phyloP scores from a whole-genome alignment of 2,113 vertebrate genomes.

The Dunckerocampus dactyliophorus region DNA sequence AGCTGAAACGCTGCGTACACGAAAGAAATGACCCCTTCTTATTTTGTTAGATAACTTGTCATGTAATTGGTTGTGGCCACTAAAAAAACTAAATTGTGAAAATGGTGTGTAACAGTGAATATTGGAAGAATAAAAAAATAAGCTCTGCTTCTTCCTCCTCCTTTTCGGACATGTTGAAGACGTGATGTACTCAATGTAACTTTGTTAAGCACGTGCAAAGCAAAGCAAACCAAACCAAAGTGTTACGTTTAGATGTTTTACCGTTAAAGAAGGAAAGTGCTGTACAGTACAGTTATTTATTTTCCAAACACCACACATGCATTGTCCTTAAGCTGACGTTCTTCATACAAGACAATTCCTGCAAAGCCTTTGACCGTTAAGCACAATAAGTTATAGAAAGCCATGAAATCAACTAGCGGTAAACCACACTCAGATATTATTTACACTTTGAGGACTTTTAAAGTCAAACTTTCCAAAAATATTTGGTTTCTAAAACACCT shows the following conservation, averaged over 20 bases:
- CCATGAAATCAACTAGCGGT: constrained; percentile 11
- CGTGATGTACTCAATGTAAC: too few relatives aligned
- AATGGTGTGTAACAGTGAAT: too few relatives aligned
- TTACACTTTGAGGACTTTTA: constrained; percentile 22
- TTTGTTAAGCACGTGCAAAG: too few relatives aligned
- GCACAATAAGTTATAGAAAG: constrained; percentile 60
- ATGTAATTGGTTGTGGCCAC: too few relatives aligned
- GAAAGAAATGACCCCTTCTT: background rate
- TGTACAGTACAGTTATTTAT: constrained; percentile 43
- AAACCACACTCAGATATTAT: constrained; percentile 1
- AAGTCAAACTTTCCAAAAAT: constrained; percentile 6
- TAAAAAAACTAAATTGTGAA: too few relatives aligned
- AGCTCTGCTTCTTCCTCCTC: too few relatives aligned
- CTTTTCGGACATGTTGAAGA: too few relatives aligned
- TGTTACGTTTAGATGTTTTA: constrained; percentile 28
- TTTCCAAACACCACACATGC: constrained; percentile 45
- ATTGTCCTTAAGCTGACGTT: constrained; percentile 31
- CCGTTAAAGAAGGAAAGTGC: constrained; percentile 31
- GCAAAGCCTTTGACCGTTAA: constrained; percentile 44
- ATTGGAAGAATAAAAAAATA: too few relatives aligned
- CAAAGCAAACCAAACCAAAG: too few relatives aligned
- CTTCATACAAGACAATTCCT: constrained; percentile 46
- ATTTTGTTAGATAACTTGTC: background rate
- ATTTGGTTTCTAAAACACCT: background rate
- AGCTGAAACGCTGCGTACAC: constrained; percentile 41